Evolutionary conservation across 1,140 invertebrate species (phyloP), one percentile per base, ranked within the genome.

Genomic region (Ceratina calcarata): DNA sequence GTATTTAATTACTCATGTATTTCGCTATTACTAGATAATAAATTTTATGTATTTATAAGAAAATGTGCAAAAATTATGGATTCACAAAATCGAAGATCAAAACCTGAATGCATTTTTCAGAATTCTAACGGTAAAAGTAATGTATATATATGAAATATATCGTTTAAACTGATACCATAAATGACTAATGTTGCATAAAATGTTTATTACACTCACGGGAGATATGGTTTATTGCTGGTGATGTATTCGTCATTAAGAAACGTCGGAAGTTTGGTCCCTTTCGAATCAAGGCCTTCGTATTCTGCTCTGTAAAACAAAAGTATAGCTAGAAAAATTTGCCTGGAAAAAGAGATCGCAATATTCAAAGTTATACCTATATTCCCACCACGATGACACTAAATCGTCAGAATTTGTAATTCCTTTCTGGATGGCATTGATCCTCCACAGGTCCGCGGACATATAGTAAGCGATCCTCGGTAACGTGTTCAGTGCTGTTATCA

Each of bases 401-500:
- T 90, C 89, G 73, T 61, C 83, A 2, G 84, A 77, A 86, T 88
- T 91, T 82, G 87, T 92, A 82, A 82, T 86, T 73, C 89, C 90
- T 61, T 93, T 92, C 87, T 92, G 91, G n/a, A 94, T 87, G 55
- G 93, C 89, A 76, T 94, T 91, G 22, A 95, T 86, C 86, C 95
- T 93, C 95, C 94, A 95, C 82, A 92, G 91, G 80, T 95, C 95
- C 2, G 92, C 94, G 13, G 93, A 91, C n/a, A 94, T 87, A 81
- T 95, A 95, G 86, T 94, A 95, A 58, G 94, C 93, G 83, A 95
- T 89, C 76, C 94, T 77, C 13, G 91, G 91, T 18, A 92, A 74
- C 62, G 90, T 74, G 61, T 91, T 86, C 1, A 92, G 37, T 4
- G 90, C 91, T 0, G 88, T 91, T 32, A 92, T 91, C 80, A 89